These are phyloP conservation scores for Pyrgus malvae DNA, from an alignment of 2,888 invertebrate genomes.

Conservation along the genomic window DNA sequence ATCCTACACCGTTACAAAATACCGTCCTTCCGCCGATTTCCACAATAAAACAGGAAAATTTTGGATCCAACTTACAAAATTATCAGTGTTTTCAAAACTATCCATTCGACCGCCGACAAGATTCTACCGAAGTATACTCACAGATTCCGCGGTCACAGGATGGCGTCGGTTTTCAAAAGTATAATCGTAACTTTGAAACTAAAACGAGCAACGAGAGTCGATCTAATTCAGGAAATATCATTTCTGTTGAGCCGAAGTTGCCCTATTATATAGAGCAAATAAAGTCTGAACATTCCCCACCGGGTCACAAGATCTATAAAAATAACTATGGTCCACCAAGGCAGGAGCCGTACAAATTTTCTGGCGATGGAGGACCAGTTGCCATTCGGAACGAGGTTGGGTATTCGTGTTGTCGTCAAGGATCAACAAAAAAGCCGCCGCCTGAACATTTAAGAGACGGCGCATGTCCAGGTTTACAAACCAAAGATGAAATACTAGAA, in stretches of 20 bases:
- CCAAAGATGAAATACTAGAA: slow-evolving; percentile 86
- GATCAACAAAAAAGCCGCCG: slow-evolving; percentile 87
- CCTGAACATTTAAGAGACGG: slow-evolving; percentile 88
- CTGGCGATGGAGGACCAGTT: slow-evolving; percentile 87
- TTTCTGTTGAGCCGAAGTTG: slow-evolving; percentile 55
- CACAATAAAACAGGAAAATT: slow-evolving; percentile 76
- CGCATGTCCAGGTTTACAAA: slow-evolving; percentile 87
- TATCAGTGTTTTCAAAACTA: slow-evolving; percentile 65
- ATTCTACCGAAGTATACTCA: slow-evolving; percentile 49
- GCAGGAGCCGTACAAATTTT: slow-evolving; percentile 80
- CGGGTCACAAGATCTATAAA: slow-evolving; percentile 78
- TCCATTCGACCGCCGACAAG: slow-evolving; percentile 57
- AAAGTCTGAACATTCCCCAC: slow-evolving; percentile 78
- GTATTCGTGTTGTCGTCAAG: slow-evolving; percentile 88
- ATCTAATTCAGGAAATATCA: slow-evolving; percentile 42
- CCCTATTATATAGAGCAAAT: slow-evolving; percentile 78
- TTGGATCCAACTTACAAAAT: slow-evolving; percentile 57
- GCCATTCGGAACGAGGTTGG: slow-evolving; percentile 83
- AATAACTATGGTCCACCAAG: slow-evolving; percentile 67
- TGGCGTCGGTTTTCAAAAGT: slow-evolving; percentile 70
- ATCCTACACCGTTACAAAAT: slow-evolving; percentile 52
- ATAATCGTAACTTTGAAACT: slow-evolving; percentile 56
- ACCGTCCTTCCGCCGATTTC: slow-evolving; percentile 74
- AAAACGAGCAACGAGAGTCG: slow-evolving; percentile 52
- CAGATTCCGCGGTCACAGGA: slow-evolving; percentile 61